Evolutionary conservation across 2,888 invertebrate species (phyloP).

Genomic region (Thereva unica): DNA sequence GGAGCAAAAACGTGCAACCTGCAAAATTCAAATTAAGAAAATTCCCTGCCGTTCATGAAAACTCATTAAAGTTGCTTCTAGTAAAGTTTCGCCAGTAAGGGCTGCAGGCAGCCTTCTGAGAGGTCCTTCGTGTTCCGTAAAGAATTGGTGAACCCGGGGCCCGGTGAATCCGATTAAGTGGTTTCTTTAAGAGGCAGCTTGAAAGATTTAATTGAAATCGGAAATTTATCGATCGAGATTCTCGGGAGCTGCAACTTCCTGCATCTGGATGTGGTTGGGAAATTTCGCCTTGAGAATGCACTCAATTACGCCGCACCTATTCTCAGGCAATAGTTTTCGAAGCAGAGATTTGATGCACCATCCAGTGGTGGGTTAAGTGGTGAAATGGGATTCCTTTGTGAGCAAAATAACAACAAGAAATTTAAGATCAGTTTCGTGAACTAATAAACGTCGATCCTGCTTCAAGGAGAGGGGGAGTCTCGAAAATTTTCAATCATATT

Average conservation of each 20-base stretch:
- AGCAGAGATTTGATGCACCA: no score
- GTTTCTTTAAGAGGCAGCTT: conserved; percentile 40
- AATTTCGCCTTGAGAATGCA: conserved; percentile 30
- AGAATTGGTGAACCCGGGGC: conserved; percentile 22
- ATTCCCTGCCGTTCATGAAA: conserved; percentile 31
- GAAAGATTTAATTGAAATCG: conserved; percentile 42
- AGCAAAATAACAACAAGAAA: no score
- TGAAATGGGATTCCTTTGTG: no score
- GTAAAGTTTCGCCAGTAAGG: conserved; percentile 27
- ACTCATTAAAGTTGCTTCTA: conserved; percentile 33
- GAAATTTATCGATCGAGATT: conserved; percentile 42
- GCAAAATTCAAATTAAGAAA: conserved; percentile 35
- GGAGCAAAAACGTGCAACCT: conserved; percentile 33
- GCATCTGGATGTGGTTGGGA: conserved; percentile 31
- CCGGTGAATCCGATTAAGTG: conserved; percentile 39
- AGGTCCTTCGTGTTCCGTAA: conserved; percentile 19
- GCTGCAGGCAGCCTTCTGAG: not conserved
- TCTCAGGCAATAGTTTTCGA: no score
- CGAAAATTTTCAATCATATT: no score
- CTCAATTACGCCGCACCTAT: conserved; percentile 10
- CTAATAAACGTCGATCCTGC: no score
- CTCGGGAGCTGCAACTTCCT: conserved; percentile 16
- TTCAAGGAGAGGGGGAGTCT: no score
- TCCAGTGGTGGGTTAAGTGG: no score
- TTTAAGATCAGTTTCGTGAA: no score